Base-by-base conservation (phyloP, 1,140 invertebrate species). In the Pogonomyrmex californicus region DNA sequence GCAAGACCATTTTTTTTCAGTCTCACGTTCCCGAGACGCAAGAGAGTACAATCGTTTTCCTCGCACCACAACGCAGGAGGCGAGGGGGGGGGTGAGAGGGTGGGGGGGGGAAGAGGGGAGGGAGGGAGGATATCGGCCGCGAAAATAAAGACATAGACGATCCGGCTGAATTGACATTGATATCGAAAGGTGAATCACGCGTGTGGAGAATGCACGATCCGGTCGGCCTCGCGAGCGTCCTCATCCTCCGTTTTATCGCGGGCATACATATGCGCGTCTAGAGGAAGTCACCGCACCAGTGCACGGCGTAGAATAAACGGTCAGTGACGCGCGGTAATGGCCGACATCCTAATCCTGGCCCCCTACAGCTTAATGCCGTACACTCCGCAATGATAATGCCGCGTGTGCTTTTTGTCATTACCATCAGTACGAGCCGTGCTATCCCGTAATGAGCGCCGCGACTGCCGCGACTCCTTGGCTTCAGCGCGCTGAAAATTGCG, bases 321-420 rank as follows among this genome's bases (percentile, higher is more conserved):
- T 95, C 94, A 95, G 94, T 95, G 94, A 95, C 94, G 94, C 93
- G 94, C 94, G 93, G 94, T 95, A 95, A 95, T 95, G 94, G 94
- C 93, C 94, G 92, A 95, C 95, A 95, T 95, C 95, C 95, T 95
- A 95, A 95, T 95, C 94, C 94, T 95, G 94, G 92, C 93, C 94
- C 94, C 95, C 94, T 95, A 94, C 93, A 92, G 94, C 91, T 94
- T 94, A 94, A 94, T 94, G 90, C 91, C 90, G 92, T 93, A 94
- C 90, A 91, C 92, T 93, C 89, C 82, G 90, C 92, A 93, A 94
- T 95, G 93, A 94, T 95, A 94, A 94, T 95, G 90, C 93, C 93
- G 93, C 91, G 91, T 95, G 93, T 94, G 93, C 94, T 95, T 95
- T 95, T 95, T 92, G 94, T 94, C 94, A 95, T 95, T 95, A 95